Evolutionary conservation across 2,797 vertebrate species (phyloP).

Genomic region (Crypturellus tataupa): DNA sequence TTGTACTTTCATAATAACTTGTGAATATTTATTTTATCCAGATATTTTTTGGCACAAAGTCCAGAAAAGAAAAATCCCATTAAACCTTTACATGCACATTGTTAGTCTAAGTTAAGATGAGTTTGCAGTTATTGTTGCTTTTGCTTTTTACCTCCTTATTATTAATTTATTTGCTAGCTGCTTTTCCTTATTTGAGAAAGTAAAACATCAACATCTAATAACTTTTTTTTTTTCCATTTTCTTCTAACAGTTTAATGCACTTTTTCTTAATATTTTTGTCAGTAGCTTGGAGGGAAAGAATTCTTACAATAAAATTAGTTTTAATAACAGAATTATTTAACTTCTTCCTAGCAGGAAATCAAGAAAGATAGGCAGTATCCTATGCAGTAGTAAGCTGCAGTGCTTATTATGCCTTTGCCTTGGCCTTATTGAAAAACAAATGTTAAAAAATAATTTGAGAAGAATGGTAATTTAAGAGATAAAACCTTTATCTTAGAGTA

Average conservation of each 20-base stretch:
- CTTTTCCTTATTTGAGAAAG: not conserved
- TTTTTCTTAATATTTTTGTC: not conserved
- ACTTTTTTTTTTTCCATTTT: not conserved
- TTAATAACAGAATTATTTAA: not conserved
- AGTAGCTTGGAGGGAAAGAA: not conserved
- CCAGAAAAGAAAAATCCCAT: not conserved
- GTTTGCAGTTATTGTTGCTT: not conserved
- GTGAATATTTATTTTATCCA: not conserved
- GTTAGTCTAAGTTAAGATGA: not conserved
- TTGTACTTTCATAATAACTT: not conserved
- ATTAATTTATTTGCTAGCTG: not conserved
- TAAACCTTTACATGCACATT: not conserved
- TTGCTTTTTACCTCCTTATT: not conserved
- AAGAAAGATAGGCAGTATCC: not conserved
- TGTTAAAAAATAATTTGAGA: not conserved
- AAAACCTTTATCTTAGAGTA: not conserved
- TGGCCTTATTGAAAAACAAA: not conserved
- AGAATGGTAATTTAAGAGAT: not conserved
- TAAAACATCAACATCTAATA: not conserved
- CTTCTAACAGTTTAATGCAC: not conserved
- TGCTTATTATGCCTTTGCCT: not conserved
- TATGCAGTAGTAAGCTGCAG: not conserved
- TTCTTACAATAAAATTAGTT: not conserved
- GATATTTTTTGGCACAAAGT: not conserved
- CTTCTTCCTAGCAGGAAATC: not conserved